Evolutionary conservation across 53 echinoderm and acorn worm species (phyloP), one percentile per base, ranked within the genome.

Genomic region (Stichopus horrens): DNA sequence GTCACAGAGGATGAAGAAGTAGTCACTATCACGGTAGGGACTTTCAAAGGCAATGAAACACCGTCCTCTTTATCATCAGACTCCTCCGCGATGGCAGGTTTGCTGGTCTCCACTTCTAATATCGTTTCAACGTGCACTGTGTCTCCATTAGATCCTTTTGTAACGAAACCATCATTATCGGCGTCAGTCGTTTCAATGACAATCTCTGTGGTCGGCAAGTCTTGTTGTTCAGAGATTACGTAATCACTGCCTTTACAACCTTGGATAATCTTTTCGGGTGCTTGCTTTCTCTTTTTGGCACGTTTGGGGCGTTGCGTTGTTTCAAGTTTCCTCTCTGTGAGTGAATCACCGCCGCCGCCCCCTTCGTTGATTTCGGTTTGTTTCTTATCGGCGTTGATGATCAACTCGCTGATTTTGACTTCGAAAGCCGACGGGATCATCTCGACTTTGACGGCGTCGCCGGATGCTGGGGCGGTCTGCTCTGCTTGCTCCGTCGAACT

Each of bases 211-310:
- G 81, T 81, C 81, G 56, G 67, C n/a, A 52, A 52, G 54, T 54
- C 13, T 13, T 66, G 86, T 86, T 86, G 86, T 66, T 16, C 13
- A 65, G 86, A 23, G 87, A 74, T 87, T 87, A 87, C 87, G 87
- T 87, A 75, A 87, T 75, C 75, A 75, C 75, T 37, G 18, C 55
- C 75, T 54, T 74, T 58, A 57, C 55, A 87, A 53, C 75, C 75
- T 75, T 87, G 86, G 52, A 68, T 74, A 20, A 74, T 74, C 75
- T 87, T 53, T 74, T 87, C 74, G 5, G 87, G 74, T 16, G 75
- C 18, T 74, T 75, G 87, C 54, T 87, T 87, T 75, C 87, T 87
- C 58, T 87, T 87, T 55, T 74, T 87, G 8, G 74, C 74, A 21
- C 87, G 87, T 75, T 74, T 63, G 18, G 81, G 58, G 8, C 81